A percentile compares a stretch with the other conserved stretches of the same genome.
These are phyloP conservation scores for Thera britannica DNA, from an alignment of 2,888 invertebrate species.

Conservation along the genomic window DNA sequence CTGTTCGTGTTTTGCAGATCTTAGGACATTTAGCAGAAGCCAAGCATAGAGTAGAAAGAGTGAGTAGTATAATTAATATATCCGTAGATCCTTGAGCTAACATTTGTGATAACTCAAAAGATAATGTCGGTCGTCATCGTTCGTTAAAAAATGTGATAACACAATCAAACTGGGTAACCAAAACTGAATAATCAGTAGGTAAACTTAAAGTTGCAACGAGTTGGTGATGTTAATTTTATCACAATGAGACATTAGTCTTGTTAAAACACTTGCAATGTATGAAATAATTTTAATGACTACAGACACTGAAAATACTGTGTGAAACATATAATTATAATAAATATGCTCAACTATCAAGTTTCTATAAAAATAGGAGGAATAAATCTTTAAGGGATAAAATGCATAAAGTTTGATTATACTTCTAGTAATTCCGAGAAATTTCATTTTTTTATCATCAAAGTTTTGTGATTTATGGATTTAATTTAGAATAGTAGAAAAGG, in stretches of 20 bases:
- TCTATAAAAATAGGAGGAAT: neutral
- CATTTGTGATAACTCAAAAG: neutral
- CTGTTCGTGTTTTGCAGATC: conserved; percentile 30
- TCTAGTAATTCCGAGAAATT: no score
- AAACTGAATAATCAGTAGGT: neutral
- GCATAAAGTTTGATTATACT: no score
- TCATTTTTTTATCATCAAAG: no score
- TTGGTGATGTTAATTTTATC: neutral
- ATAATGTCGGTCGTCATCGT: neutral
- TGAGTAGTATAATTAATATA: no score
- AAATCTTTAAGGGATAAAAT: no score
- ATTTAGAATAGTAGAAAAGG: no score
- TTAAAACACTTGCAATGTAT: conserved; percentile 4
- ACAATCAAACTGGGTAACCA: neutral
- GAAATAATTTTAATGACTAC: conserved; percentile 4
- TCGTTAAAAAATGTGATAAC: neutral
- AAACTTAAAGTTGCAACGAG: conserved; percentile 27
- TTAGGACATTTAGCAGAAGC: neutral
- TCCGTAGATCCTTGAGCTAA: neutral
- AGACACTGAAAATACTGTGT: conserved; percentile 4
- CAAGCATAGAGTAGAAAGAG: no score
- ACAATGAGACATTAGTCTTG: conserved; percentile 19
- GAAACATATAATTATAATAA: neutral
- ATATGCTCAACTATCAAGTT: neutral
- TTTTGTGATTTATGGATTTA: no score